Evolutionary conservation across 2,113 vertebrate genomes (phyloP).

Genomic region (Stictonetta naevosa): DNA sequence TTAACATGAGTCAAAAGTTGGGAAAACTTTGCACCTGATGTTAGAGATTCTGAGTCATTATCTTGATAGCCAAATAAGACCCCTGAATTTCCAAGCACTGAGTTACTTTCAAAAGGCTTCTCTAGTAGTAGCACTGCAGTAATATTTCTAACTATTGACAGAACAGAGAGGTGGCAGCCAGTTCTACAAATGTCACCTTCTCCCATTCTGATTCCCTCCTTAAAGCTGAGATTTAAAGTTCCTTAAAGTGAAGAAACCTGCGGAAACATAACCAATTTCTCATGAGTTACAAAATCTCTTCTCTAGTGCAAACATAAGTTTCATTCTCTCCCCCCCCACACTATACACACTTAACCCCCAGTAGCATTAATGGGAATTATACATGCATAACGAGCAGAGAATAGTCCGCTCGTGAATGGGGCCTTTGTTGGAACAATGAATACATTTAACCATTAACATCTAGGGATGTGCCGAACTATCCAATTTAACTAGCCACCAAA

Average conservation of each 20-base stretch:
- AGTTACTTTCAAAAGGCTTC: background rate
- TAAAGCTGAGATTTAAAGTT: background rate
- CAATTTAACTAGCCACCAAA: conserved; percentile 54
- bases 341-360: conserved; percentile 33
- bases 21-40: background rate
- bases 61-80: background rate
- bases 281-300: background rate
- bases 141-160: background rate
- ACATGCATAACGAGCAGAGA: conserved; percentile 66
- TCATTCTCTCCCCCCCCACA: background rate
- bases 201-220: background rate
- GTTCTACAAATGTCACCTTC: background rate
- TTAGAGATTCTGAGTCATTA: background rate
- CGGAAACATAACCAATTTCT: background rate
- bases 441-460: conserved; percentile 63
- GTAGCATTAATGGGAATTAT: conserved; percentile 69
- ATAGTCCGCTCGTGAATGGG: conserved; percentile 57
- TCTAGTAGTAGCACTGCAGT: background rate
- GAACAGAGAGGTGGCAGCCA: background rate
- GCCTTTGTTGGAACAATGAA: conserved; percentile 71
- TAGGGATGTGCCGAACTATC: conserved; percentile 58
- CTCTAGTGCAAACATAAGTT: conserved; percentile 5
- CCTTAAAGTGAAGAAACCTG: background rate
- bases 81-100: background rate
- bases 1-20: background rate